These are phyloP conservation scores for Hylomyscus alleni DNA, from an alignment of 2,797 vertebrate genomes.

Conservation along the genomic window DNA sequence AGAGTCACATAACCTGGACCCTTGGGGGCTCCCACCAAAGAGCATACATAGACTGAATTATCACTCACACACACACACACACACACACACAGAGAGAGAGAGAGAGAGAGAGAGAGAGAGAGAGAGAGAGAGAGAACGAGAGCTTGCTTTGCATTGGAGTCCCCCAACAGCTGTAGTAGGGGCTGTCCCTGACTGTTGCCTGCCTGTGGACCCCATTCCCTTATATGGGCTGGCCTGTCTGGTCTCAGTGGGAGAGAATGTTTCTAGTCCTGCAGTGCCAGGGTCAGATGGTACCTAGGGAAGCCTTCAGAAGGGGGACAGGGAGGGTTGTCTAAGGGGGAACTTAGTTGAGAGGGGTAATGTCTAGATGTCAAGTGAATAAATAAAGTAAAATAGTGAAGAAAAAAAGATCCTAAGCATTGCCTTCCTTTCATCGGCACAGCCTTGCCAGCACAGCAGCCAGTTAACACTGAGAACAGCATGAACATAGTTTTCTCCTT, in stretches of 20 bases:
- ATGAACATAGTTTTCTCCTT: neutral
- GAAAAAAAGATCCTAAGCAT: neutral
- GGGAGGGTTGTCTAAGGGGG: neutral
- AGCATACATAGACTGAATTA: neutral
- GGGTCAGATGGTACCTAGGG: neutral
- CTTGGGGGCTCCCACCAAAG: neutral
- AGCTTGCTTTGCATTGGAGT: neutral
- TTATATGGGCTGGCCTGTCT: neutral
- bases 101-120: no score
- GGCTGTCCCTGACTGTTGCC: neutral
- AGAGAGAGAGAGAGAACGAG: no score
- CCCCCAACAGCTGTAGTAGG: neutral
- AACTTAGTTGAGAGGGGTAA: neutral
- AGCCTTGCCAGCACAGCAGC: neutral
- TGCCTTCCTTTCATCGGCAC: no score
- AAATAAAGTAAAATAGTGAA: neutral
- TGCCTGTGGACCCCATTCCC: neutral
- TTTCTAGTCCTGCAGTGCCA: neutral
- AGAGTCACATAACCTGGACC: neutral
- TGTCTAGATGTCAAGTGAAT: neutral
- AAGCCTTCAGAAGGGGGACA: neutral
- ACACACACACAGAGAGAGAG: no score
- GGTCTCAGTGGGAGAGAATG: neutral
- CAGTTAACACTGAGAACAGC: neutral
- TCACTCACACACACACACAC: no score